Conservation (phyloP, 2,888 invertebrate genomes). For the Heliconius sara region DNA sequence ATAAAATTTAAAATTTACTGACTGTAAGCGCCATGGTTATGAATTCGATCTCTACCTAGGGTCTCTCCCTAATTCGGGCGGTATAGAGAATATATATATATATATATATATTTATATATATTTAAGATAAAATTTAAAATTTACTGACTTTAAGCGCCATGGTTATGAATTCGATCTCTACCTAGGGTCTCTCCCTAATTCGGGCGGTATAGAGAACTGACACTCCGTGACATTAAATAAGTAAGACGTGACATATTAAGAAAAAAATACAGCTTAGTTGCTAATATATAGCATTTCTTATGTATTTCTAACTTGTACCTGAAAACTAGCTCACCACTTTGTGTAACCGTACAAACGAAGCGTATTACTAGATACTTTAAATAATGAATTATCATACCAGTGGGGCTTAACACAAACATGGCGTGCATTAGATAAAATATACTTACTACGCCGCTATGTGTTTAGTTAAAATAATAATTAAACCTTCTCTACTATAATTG, state of each 20-base stretch:
- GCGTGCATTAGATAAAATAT: background rate
- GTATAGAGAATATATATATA: too few relatives aligned
- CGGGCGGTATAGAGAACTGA: background rate
- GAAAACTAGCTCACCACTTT: background rate
- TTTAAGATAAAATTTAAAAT: too few relatives aligned
- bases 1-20: too few relatives aligned
- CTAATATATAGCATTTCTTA: too few relatives aligned
- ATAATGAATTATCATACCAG: background rate
- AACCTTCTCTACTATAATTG: background rate
- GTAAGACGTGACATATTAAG: too few relatives aligned
- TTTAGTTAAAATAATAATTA: background rate
- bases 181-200: too few relatives aligned
- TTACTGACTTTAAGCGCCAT: background rate
- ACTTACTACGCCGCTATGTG: background rate
- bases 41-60: background rate
- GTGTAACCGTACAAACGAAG: background rate
- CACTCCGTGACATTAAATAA: background rate
- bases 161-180: background rate
- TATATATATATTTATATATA: too few relatives aligned
- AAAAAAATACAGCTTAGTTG: too few relatives aligned
- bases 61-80: too few relatives aligned
- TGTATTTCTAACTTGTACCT: background rate
- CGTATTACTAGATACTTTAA: background rate
- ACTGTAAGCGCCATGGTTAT: background rate
- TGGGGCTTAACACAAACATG: background rate